Evolutionary conservation across 92 coral and sea anemone species (phyloP).

Genomic region (Metridium senile): DNA sequence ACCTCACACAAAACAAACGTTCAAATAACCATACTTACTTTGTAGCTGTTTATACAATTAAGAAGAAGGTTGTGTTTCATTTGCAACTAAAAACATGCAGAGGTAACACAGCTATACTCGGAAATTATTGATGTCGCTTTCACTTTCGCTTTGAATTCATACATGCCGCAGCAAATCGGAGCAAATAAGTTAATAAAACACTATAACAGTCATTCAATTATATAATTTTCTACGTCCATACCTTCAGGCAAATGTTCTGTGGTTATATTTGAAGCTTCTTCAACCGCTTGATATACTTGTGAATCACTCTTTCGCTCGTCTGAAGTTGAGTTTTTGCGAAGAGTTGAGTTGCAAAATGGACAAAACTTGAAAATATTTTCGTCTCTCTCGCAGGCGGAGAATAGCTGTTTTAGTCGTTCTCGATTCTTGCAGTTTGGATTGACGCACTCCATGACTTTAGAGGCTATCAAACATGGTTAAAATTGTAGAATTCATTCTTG

Average conservation of each 20-base stretch:
- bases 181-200: not conserved
- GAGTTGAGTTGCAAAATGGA: not conserved
- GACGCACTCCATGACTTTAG: not conserved
- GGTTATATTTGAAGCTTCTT: not conserved
- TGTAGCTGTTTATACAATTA: no score
- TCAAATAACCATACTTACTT: no score
- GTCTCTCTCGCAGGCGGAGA: not conserved
- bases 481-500: not conserved
- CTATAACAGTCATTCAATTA: not conserved
- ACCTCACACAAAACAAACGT: no score
- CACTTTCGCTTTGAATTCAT: no score
- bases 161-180: no score
- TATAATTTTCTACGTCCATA: not conserved
- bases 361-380: not conserved
- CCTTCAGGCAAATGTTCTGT: not conserved
- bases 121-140: no score
- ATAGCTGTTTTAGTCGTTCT: slow-evolving; percentile 5
- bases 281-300: not conserved
- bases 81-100: no score
- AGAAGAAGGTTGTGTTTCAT: no score
- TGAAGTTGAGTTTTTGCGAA: not conserved
- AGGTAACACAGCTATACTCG: no score
- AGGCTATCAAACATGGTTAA: not conserved
- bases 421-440: slow-evolving; percentile 4
- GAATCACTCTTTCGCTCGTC: not conserved